A percentile compares a stretch with the other conserved stretches of the same genome.
These are phyloP conservation scores for Mormyrops boulengeri DNA, from an alignment of 2,797 vertebrate species.

Conservation along the genomic window DNA sequence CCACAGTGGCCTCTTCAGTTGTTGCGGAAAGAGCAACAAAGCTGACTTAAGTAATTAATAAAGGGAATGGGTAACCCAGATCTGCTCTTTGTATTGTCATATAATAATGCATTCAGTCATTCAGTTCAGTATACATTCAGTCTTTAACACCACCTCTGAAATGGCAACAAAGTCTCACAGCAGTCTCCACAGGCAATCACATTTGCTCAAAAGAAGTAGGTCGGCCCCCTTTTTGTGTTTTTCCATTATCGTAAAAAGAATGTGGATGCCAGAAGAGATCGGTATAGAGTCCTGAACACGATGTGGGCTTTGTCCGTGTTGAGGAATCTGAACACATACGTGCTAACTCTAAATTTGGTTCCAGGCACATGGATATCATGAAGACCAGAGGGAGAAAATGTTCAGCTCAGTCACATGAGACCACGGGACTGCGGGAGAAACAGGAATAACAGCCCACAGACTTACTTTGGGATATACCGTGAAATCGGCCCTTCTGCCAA, in stretches of 20 bases:
- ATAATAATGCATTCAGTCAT: background rate
- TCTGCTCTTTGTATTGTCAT: background rate
- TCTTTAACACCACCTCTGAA: background rate
- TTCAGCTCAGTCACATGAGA: background rate
- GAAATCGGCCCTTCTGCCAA: background rate
- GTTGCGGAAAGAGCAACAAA: background rate
- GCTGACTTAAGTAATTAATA: background rate
- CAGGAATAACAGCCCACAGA: background rate
- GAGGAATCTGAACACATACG: background rate
- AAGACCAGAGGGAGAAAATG: background rate
- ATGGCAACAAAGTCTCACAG: background rate
- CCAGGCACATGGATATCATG: background rate
- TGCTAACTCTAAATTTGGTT: background rate
- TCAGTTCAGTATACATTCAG: background rate
- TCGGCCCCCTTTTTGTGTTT: background rate
- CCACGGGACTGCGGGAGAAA: background rate
- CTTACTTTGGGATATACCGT: background rate
- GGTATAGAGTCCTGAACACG: background rate
- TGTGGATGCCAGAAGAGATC: background rate
- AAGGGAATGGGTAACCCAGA: background rate
- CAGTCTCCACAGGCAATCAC: background rate
- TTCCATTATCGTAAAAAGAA: background rate
- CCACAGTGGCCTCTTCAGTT: background rate
- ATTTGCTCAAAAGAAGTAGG: background rate
- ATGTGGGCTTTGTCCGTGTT: background rate